phyloP scores from a whole-genome alignment of 2,113 vertebrate genomes.

The Nothocercus nigrocapillus region DNA sequence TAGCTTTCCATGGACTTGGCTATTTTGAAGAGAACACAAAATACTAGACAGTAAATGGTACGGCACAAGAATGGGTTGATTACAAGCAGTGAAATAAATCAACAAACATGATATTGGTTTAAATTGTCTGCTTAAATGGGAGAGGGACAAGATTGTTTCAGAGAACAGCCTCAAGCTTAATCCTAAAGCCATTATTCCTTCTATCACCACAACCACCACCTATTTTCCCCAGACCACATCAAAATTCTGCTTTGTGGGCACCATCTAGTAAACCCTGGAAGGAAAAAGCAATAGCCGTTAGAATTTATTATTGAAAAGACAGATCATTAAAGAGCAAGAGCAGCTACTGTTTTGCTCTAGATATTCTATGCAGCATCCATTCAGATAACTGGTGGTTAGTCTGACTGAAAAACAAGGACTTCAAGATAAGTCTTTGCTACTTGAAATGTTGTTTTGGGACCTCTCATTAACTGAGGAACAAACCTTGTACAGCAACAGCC shows the following conservation, averaged over 20 bases:
- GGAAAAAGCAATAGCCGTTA: neutral
- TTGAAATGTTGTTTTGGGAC: neutral
- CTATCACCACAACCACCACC: neutral
- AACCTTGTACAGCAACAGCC: neutral
- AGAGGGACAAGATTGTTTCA: accelerated
- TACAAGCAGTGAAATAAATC: neutral
- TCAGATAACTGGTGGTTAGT: neutral
- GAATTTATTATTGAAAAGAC: neutral
- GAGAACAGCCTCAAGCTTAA: neutral
- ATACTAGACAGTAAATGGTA: neutral
- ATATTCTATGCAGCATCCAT: neutral
- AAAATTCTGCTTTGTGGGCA: neutral
- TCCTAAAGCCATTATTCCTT: neutral
- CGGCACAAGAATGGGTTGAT: neutral
- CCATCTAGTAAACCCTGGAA: neutral
- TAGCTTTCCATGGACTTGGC: conserved; percentile 94
- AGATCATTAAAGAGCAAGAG: neutral
- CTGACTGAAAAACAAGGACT: conserved; percentile 5
- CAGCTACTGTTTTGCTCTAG: neutral
- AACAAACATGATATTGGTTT: neutral
- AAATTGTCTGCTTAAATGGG: neutral
- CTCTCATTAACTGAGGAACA: conserved; percentile 10
- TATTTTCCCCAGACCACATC: neutral
- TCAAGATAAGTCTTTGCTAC: neutral
- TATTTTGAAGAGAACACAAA: conserved; percentile 68